Evolutionary conservation across 2,113 vertebrate genomes (phyloP), one percentile per base, ranked within the genome.

Genomic region (Otolemur garnettii): DNA sequence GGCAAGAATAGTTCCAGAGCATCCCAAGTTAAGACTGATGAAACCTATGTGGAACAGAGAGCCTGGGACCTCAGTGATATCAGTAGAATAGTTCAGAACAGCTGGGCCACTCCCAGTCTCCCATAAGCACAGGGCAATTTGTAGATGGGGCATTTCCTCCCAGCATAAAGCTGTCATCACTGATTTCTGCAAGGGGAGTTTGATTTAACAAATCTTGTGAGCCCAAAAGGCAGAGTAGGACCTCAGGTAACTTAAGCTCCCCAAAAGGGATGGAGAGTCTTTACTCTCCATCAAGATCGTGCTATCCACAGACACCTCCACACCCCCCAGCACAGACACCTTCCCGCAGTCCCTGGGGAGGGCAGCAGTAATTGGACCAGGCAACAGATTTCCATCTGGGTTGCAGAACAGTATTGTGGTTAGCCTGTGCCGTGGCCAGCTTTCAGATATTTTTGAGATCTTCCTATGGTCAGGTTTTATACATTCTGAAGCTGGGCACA

Each of bases 251-350:
- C 64, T 64, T 26, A 42, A 22, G 38, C n/a, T 55, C 38, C 38
- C 0, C 0, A 0, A 74, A 18, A 77, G 14, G n/a, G 22, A n/a
- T 4, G 26, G 53, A 33, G 38, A 53, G 5, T 53, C 1, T 26
- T 6, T n/a, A 30, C 19, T n/a, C n/a, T n/a, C n/a, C n/a, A 19
- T 26, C 14, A 50, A 35, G 55, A 60, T 3, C 57, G 21, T 5
- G 10, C 10, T 71, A 5, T 64, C 22, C 42, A 45, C 53, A 91
- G 79, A 30, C 3, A 12, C 10, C 60, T 62, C 9, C 9, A 10
- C 60, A 62, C 26, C 21, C 18, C 15, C 19, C 30, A 5, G 19
- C 85, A 75, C 2, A 24, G 18, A 35, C 45, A 22, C 19, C 15
- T 72, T 79, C 10, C n/a, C 15, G 7, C 57, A 28, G 35, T 50